Evolutionary conservation across 2,113 vertebrate genomes (phyloP), one percentile per base, ranked within the genome.

Genomic region (Boulengeromyrus knoepffleri): DNA sequence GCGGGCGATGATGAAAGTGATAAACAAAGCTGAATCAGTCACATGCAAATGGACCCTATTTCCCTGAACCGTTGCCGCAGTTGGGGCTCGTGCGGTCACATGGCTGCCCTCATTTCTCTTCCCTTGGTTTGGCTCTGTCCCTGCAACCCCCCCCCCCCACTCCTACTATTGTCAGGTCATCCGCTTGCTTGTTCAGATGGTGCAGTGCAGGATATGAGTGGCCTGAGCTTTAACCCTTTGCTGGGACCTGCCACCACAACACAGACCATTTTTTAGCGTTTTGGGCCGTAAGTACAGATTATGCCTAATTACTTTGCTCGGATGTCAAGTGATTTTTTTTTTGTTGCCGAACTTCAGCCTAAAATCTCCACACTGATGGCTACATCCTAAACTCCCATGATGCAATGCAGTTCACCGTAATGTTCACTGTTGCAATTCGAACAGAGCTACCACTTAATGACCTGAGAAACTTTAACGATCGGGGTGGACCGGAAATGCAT

Each of bases 181-280:
- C 94, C 93, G 94, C 93, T 95, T 95, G 95, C 96, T 96, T 96
- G 95, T 94, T 96, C 95, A 95, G 95, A 96, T 96, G 95, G 94
- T 95, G 94, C 94, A 94, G 93, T 91, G 92, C 93, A 96, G 95
- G 95, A 96, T 95, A 96, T 94, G 94, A 95, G 94, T 93, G 93
- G 93, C 92, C 91, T 90, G 91, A 93, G 90, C 92, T 85, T 96
- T 95, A 95, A 96, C 95, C 95, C 95, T 77, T 95, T 89, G 88
- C 91, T 93, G 91, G 92, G 91, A 92, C 92, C 86, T 53, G 31
- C 8, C 19, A 24, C 45, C 39, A 47, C 42, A 47, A 3, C 83
- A 45, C 83, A 45, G 77, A 42, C 24, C 39, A 83, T 21, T 83
- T 83, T 83, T 83, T 45, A 19, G 77, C 36, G 21, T 8, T 83